A percentile compares a stretch with the other conserved stretches of the same genome.
Evolutionary conservation across 2,113 vertebrate species (phyloP).

Genomic region (Lanius collurio): DNA sequence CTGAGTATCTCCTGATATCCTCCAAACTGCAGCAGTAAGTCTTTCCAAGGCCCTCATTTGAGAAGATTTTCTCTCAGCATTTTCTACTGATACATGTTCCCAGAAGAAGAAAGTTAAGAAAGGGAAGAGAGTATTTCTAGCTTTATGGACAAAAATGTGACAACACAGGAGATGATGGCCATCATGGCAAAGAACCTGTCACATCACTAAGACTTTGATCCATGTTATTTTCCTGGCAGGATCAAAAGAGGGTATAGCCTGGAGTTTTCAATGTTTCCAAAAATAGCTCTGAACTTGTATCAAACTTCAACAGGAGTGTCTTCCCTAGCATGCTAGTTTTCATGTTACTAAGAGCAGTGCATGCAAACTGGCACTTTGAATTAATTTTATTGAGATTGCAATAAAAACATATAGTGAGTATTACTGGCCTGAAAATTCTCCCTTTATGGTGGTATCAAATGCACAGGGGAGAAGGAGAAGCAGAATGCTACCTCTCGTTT

Average conservation of each 20-base stretch:
- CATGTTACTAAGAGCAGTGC: neutral
- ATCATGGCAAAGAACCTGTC: neutral
- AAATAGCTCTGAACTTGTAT: neutral
- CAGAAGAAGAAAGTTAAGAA: neutral
- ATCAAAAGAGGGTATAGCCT: neutral
- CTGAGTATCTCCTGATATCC: neutral
- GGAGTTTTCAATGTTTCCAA: neutral
- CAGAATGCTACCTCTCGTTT: neutral
- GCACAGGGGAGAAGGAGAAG: neutral
- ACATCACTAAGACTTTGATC: neutral
- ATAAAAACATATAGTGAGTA: neutral
- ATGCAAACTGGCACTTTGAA: neutral
- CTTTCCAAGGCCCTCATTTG: neutral
- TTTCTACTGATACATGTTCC: neutral
- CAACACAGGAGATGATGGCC: neutral
- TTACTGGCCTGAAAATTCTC: accelerated
- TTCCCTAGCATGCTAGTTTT: neutral
- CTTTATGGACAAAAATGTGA: neutral
- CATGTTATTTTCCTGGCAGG: neutral
- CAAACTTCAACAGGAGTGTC: neutral
- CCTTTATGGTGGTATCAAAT: neutral
- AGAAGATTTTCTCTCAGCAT: neutral
- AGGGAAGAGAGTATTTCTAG: neutral
- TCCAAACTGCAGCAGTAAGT: accelerated
- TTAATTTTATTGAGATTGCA: neutral